phyloP scores from a whole-genome alignment of 2,113 vertebrate species.

The Sylvia atricapilla region DNA sequence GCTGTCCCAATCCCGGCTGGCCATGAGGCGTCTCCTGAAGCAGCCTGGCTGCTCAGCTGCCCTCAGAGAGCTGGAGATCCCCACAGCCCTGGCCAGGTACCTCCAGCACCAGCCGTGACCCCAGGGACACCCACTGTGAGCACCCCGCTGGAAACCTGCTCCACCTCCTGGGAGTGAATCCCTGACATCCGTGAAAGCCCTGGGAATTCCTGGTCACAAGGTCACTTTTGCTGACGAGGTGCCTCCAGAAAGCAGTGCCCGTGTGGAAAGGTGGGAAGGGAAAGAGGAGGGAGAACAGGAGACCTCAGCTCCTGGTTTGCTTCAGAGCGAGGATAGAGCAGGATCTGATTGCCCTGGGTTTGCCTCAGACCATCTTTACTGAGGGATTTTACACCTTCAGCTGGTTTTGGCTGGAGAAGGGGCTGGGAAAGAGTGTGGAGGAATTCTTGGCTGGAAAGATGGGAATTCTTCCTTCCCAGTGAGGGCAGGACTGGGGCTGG shows the following conservation, averaged over 20 bases:
- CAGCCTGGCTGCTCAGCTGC: constrained; percentile 21
- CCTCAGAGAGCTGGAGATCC: constrained; percentile 80
- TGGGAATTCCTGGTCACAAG: accelerated
- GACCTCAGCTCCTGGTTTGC: not conserved
- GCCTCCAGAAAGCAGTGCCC: accelerated
- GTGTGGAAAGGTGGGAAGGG: not conserved
- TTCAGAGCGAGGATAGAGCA: accelerated
- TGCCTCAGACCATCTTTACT: not conserved
- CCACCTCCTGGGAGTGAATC: not conserved
- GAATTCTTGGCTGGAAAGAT: not conserved
- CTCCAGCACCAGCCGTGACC: constrained; percentile 72
- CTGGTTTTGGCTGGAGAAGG: not conserved
- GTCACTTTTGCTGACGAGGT: accelerated
- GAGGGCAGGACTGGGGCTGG: not conserved
- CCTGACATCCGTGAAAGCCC: not conserved
- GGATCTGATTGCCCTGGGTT: not conserved
- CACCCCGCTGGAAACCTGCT: accelerated
- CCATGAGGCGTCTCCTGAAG: constrained; percentile 73
- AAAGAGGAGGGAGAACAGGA: not conserved
- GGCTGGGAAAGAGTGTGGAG: not conserved
- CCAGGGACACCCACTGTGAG: not conserved
- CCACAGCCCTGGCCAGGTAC: constrained; percentile 80
- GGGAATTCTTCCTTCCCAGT: not conserved
- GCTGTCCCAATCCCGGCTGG: constrained; percentile 86
- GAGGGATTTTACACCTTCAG: not conserved